Evolutionary conservation across 2,113 vertebrate genomes (phyloP), one percentile per base, ranked within the genome.

Genomic region (Myrmecobius fasciatus): DNA sequence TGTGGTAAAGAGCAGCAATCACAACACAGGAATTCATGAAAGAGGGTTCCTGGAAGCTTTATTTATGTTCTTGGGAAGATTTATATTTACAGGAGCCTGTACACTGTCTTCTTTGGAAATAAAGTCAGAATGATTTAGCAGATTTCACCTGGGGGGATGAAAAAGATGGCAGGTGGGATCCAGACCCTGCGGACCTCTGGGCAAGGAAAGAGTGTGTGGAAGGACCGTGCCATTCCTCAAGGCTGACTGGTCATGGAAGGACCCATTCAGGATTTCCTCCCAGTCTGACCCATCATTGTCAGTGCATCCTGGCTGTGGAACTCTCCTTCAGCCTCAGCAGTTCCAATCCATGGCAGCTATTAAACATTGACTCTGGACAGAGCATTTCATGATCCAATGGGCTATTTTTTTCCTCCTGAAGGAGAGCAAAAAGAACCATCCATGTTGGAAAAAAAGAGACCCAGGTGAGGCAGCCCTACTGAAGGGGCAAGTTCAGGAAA

Each of bases 21-120:
- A 93, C 75, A 96, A 95, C 26, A 94, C 9, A 96, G 96, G 52
- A 95, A 96, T 53, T 92, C 67, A 91, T 11, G 3, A 96, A 94
- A 91, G 52, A 75, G 93, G 52, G 49, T 95, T 97, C 95, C 95
- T 93, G 95, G 92, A 97, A 96, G 53, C 92, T 24, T 94, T 56
- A 95, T 88, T 94, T 89, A 83, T 94, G 28, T 91, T 95, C 56
- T 97, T 92, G 92, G 46, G 88, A 95, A 96, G 53, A 89, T 28
- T 91, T 22, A 22, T 52, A 28, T 95, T 96, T 95, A 53, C n/a
- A 91, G 47, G 49, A 43, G 26, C 8, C 26, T 96, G 60, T 91
- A 60, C 92, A n/a, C 96, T 93, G 94, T 52, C 60, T 96, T 94
- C 24, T 22, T 60, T 94, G 53, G 94, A 94, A 96, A 92, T 94